Percentiles rank a stretch among this genome's conserved stretches.
phyloP scores from a whole-genome alignment of 1,140 invertebrate species.

The Oryctes rhinoceros region DNA sequence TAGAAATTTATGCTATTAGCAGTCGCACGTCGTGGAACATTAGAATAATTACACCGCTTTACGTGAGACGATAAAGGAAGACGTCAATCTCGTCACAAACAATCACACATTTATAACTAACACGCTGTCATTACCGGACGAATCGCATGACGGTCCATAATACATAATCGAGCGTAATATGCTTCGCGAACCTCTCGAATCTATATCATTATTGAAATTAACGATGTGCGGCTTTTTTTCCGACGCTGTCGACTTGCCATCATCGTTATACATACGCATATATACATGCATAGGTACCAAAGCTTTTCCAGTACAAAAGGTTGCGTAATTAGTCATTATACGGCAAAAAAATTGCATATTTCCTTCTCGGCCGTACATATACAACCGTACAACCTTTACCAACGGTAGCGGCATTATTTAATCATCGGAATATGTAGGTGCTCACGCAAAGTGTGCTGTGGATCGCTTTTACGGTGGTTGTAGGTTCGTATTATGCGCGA shows the following conservation, averaged over 20 bases:
- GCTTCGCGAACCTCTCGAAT: constrained; percentile 31
- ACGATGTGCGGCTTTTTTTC: constrained; percentile 32
- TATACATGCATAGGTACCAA: constrained; percentile 19
- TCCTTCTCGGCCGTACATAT: not conserved
- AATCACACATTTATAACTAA: constrained; percentile 25
- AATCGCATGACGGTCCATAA: constrained; percentile 35
- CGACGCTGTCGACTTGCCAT: not conserved
- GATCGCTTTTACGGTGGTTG: not conserved
- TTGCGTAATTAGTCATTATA: constrained; percentile 38
- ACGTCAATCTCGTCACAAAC: constrained; percentile 29
- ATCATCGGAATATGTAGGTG: not conserved
- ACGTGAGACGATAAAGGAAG: not conserved
- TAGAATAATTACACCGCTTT: constrained; percentile 24
- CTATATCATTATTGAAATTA: constrained; percentile 39
- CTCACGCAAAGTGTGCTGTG: constrained; percentile 11
- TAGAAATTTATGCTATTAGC: constrained; percentile 17
- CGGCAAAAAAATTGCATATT: constrained; percentile 36
- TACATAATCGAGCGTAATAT: constrained; percentile 33
- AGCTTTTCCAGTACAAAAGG: constrained; percentile 26
- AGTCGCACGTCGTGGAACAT: constrained; percentile 9
- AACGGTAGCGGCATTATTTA: constrained; percentile 37
- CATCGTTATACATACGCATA: not conserved
- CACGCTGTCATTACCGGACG: constrained; percentile 23
- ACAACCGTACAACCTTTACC: not conserved
- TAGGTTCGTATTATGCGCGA: not conserved